A percentile compares a stretch with the other conserved stretches of the same genome.
phyloP scores from a whole-genome alignment of 1,140 invertebrate genomes.

The Magallana angulata region DNA sequence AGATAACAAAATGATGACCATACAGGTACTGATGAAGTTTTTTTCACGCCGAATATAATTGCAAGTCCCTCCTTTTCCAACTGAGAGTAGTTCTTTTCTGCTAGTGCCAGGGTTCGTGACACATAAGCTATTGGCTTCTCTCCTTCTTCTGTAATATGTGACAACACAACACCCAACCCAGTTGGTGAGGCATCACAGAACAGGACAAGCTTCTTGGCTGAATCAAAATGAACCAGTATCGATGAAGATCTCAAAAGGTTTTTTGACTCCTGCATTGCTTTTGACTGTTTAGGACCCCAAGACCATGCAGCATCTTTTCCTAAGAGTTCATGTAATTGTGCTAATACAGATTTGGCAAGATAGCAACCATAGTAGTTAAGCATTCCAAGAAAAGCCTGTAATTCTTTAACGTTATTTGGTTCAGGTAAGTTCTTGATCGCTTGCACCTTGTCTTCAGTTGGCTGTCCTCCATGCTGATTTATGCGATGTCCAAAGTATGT shows the following conservation, averaged over 20 bases:
- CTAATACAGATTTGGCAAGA: no score
- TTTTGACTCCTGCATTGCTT: constrained; percentile 50
- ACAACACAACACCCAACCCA: constrained; percentile 80
- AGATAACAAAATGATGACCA: constrained; percentile 72
- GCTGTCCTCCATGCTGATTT: no score
- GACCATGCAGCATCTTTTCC: constrained; percentile 43
- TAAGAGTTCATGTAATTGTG: constrained; percentile 40
- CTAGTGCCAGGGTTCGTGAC: constrained; percentile 75
- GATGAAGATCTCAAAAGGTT: constrained; percentile 62
- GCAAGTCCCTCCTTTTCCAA: constrained; percentile 72
- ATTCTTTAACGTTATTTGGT: no score
- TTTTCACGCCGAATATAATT: constrained; percentile 71
- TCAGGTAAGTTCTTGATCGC: no score
- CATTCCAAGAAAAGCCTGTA: no score
- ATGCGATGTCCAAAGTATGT: no score
- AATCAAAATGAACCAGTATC: constrained; percentile 77
- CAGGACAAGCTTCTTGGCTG: constrained; percentile 74
- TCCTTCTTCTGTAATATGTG: constrained; percentile 77
- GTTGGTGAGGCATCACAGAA: constrained; percentile 80
- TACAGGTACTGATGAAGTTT: constrained; percentile 81
- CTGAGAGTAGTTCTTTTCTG: constrained; percentile 81
- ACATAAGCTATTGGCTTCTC: constrained; percentile 79
- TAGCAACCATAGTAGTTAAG: no score
- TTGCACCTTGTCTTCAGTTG: no score
- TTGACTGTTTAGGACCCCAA: constrained; percentile 46